Evolutionary conservation across 2,888 invertebrate species (phyloP), one percentile per base, ranked within the genome.

Genomic region (Timandra comae): DNA sequence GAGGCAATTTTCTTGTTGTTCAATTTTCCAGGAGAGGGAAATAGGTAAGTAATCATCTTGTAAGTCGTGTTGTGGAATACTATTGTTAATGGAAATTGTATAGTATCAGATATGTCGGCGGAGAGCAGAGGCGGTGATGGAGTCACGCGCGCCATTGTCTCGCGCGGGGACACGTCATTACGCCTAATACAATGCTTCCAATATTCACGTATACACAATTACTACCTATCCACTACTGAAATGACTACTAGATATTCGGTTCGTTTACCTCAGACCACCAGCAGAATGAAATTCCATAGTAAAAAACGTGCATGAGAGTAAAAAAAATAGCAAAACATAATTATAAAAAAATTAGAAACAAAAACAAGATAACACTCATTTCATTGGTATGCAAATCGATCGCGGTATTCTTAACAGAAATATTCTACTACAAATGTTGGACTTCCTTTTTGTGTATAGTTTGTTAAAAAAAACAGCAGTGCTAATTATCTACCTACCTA

Each of bases 121-220:
- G 45, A 44, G 41, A 36, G 45, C 45, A 34, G 31, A 33, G 41
- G 54, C 46, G 39, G 49, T 59, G 65, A 75, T 74, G 53, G 56
- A 73, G 63, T 76, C 76, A 77, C 73, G 73, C 63, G 60, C 67
- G 49, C 66, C 53, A 70, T 77, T 75, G 71, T 75, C 62, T 71
- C 48, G 43, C 29, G 46, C 41, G 59, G 56, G 50, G 68, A 65
- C 67, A 63, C 43, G 43, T 46, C 48, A 57, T 60, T 63, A 50
- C 53, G 55, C 59, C 56, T 60, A 63, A 57, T 57, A 50, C 56
- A 50, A 56, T 56, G 42, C 54, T 56, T 35, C 28, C 31, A 39
- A 49, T 49, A 43, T 49, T 46, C 47, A 49, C 43, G 48, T 44
- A 48, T 49, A 43, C 47, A 47, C 52, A 50, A 62, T 56, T 52